Base-by-base conservation (phyloP, 2,888 invertebrate genomes). In the Gari tellinella region DNA sequence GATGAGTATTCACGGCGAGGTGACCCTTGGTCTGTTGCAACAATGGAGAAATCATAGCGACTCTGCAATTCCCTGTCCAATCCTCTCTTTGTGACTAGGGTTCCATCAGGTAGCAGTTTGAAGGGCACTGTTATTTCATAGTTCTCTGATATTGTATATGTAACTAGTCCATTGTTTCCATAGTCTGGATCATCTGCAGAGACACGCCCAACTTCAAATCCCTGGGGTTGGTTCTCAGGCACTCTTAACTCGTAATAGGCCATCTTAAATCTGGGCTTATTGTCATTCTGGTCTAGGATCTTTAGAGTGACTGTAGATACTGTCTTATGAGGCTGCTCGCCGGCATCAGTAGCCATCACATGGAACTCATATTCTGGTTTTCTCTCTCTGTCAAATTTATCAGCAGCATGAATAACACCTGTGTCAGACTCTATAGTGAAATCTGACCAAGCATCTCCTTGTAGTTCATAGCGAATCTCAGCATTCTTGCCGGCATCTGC, bases 1-100 rank as follows among this genome's bases (percentile, higher is more conserved):
- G 72, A 55, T 4, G 80, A 74, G 53, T 72, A 74, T 15, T 49
- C 60, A 56, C 80, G 55, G 5, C 84, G 61, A 0, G 88, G 88
- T 8, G 72, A 68, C 0, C 90, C 90, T 38, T 83, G 81, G 73
- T 90, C 90, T 7, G 73, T 81, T 14, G 87, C 90, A 2, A 84
- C 66, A 8, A 90, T 83, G 7, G 70, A 70, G 61, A 90, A 88
- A 31, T 78, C 73, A 65, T 85, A 87, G 5, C 74, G 70, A n/a
- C 55, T 70, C 8, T 79, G 60, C 15, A 51, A 45, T 64, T 90
- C 90, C 37, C 86, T 76, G 72, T 90, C 86, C 40, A 90, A 58
- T 10, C 60, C 55, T 7, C 68, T 72, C 26, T 80, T 84, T 7
- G 88, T 80, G 19, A 72, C 52, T 23, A 89, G 66, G 2, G 72